Conservation (phyloP, 2,113 vertebrate species). For the Bubo bubo region DNA sequence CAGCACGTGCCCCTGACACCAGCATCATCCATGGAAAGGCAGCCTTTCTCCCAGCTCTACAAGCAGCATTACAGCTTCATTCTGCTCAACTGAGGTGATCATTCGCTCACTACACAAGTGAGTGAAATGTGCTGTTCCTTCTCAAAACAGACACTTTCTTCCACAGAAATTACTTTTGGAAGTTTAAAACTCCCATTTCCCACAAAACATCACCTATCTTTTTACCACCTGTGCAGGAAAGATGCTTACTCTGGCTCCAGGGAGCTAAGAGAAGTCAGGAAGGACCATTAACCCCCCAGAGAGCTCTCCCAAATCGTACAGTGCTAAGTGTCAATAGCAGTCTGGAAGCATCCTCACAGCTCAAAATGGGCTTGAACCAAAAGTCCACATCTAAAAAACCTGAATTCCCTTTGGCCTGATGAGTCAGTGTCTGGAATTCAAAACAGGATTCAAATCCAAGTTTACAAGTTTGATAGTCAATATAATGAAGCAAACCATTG, state of each 20-base stretch:
- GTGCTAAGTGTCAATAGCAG: background rate
- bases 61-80: background rate
- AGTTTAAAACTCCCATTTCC: background rate
- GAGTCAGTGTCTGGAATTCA: background rate
- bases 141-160: background rate
- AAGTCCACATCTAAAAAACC: background rate
- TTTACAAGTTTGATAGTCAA: background rate
- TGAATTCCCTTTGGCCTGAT: background rate
- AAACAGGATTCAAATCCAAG: background rate
- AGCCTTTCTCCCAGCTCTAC: background rate
- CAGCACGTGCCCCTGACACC: rapidly evolving
- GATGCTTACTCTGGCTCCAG: background rate
- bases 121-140: background rate
- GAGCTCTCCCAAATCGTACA: background rate
- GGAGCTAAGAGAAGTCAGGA: background rate
- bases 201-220: background rate
- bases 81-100: background rate
- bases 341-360: background rate
- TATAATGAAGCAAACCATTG: background rate
- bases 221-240: background rate
- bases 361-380: background rate
- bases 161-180: background rate
- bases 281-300: background rate
- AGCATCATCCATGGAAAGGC: background rate
- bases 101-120: background rate